Evolutionary conservation across 1,140 invertebrate genomes (phyloP).

Genomic region (Drosophila equinoxialis): DNA sequence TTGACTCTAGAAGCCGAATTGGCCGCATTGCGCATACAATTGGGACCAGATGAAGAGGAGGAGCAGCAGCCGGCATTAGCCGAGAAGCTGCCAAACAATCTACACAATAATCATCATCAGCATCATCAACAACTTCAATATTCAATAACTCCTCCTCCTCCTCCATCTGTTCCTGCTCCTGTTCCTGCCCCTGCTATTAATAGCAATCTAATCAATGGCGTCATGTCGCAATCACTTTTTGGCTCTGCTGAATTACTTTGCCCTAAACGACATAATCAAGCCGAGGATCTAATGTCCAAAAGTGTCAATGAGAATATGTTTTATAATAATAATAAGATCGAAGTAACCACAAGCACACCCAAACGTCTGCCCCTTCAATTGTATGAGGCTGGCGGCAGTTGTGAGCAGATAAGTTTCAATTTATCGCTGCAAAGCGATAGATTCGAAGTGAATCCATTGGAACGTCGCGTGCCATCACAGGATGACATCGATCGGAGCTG

Average conservation of each 20-base stretch:
- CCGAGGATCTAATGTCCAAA: conserved; percentile 85
- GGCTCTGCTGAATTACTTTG: conserved; percentile 78
- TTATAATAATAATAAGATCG: conserved; percentile 82
- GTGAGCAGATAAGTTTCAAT: conserved; percentile 75
- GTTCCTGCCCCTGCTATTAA: not conserved
- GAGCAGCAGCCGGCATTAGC: conserved; percentile 15
- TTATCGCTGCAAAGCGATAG: conserved; percentile 83
- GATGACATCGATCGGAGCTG: conserved; percentile 94
- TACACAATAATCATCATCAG: not conserved
- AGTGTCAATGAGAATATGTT: conserved; percentile 86
- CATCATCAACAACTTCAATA: not conserved
- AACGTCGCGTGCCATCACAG: conserved; percentile 87
- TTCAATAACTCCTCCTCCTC: not conserved
- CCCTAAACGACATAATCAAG: conserved; percentile 59
- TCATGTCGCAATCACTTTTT: conserved; percentile 82
- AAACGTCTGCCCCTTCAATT: conserved; percentile 70
- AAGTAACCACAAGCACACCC: conserved; percentile 72
- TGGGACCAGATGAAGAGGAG: conserved; percentile 55
- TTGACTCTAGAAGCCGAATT: conserved; percentile 82
- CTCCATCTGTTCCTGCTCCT: too few relatives aligned
- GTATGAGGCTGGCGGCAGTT: conserved; percentile 56
- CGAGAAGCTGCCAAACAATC: conserved; percentile 6
- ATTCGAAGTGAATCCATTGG: conserved; percentile 84
- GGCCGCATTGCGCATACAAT: conserved; percentile 58
- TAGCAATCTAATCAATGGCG: conserved; percentile 63